Evolutionary conservation across 2,113 vertebrate genomes (phyloP).

Genomic region (Trematocara nigrifrons): DNA sequence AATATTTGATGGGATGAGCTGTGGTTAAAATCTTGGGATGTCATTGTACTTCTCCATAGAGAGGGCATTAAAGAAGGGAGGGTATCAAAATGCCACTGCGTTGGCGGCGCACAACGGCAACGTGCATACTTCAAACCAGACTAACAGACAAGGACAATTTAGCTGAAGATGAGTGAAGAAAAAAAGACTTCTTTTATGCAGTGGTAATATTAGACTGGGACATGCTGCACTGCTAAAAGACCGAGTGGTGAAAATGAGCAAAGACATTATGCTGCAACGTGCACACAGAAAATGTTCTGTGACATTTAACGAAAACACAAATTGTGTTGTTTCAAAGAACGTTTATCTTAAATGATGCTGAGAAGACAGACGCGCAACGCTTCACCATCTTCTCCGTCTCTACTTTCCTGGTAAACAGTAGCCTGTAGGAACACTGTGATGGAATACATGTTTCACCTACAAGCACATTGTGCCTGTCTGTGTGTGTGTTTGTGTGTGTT

Average conservation of each 20-base stretch:
- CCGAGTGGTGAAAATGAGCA: not conserved
- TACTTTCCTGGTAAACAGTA: not conserved
- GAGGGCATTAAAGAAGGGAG: not conserved
- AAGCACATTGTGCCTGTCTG: not conserved
- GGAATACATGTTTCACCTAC: not conserved
- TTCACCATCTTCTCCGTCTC: not conserved
- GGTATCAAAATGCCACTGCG: not conserved
- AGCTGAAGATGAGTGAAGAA: not conserved
- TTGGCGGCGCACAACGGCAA: too few relatives aligned
- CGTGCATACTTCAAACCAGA: not conserved
- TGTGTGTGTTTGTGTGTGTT: too few relatives aligned
- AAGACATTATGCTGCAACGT: not conserved
- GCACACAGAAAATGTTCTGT: not conserved
- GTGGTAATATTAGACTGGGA: not conserved
- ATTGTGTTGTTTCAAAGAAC: not conserved
- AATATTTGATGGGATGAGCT: conserved; percentile 29
- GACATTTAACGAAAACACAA: not conserved
- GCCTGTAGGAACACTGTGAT: not conserved
- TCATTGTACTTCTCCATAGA: conserved; percentile 14
- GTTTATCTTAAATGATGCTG: not conserved
- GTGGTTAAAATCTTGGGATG: conserved; percentile 8
- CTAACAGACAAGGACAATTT: not conserved
- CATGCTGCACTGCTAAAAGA: not conserved
- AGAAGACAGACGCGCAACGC: not conserved
- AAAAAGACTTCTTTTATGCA: not conserved